Percentiles rank a stretch among this genome's conserved stretches.
phyloP scores from a whole-genome alignment of 2,113 vertebrate genomes.

The Corydoras maculifer region DNA sequence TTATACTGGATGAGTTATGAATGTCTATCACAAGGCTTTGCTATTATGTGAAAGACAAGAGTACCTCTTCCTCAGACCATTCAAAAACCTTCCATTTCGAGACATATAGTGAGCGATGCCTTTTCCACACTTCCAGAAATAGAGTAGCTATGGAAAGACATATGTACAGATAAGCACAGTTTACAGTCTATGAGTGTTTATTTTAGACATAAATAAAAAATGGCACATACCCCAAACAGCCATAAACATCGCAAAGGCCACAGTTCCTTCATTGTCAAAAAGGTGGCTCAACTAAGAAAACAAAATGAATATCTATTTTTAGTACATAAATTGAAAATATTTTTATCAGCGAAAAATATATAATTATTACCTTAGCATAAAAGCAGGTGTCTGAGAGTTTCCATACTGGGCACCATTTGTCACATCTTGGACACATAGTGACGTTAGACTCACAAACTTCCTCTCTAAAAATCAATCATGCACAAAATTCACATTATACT shows the following conservation, averaged over 20 bases:
- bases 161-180: neutral
- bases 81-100: too few species aligned
- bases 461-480: slow-evolving; percentile 57
- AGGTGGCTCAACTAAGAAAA: slow-evolving; percentile 77
- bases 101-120: too few species aligned
- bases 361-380: slow-evolving; percentile 74
- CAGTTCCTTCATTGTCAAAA: slow-evolving; percentile 87
- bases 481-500: too few species aligned
- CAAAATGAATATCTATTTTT: neutral
- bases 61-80: too few species aligned
- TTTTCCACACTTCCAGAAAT: too few species aligned
- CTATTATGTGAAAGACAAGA: too few species aligned
- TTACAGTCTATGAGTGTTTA: too few species aligned
- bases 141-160: slow-evolving; percentile 10
- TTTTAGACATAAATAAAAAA: slow-evolving; percentile 23
- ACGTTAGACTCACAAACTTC: slow-evolving; percentile 80
- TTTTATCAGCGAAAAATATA: neutral
- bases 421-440: slow-evolving; percentile 83
- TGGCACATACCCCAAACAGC: slow-evolving; percentile 83
- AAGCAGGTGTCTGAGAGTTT: slow-evolving; percentile 78
- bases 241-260: slow-evolving; percentile 89
- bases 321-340: neutral
- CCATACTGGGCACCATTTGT: slow-evolving; percentile 69
- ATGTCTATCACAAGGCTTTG: too few species aligned
- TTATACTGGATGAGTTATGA: too few species aligned